Evolutionary conservation across 1,140 invertebrate species (phyloP).

Genomic region (Trichonephila clavipes): DNA sequence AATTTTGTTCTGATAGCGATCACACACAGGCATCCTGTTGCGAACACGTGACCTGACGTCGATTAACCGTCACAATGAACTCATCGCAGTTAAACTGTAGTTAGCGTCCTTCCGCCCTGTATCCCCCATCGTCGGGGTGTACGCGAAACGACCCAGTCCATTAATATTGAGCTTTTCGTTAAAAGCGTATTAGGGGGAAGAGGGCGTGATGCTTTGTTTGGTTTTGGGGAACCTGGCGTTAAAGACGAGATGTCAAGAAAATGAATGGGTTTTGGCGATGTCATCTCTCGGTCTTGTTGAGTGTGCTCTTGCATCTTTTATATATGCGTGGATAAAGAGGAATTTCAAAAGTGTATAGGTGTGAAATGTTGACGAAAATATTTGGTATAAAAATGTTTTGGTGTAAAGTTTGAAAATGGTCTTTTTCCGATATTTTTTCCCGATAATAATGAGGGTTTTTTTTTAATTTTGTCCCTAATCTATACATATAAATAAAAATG

Average conservation of each 20-base stretch:
- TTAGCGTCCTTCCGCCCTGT: neutral
- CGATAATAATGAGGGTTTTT: too few species aligned
- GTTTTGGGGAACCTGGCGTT: neutral
- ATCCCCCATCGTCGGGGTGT: neutral
- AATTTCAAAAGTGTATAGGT: too few species aligned
- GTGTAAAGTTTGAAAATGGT: too few species aligned
- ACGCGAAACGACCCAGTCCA: neutral
- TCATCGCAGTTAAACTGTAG: constrained; percentile 37
- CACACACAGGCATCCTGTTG: neutral
- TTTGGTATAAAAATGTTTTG: too few species aligned
- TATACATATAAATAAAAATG: too few species aligned
- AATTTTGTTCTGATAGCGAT: constrained; percentile 30
- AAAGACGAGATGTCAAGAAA: neutral
- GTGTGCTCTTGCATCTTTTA: neutral
- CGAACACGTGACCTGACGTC: constrained; percentile 21
- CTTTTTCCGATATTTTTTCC: too few species aligned
- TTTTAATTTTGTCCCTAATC: too few species aligned
- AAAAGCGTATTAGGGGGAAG: constrained; percentile 6
- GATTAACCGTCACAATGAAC: constrained; percentile 45
- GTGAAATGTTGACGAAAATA: too few species aligned
- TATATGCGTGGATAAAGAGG: neutral
- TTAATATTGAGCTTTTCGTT: constrained; percentile 32
- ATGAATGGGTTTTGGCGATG: neutral
- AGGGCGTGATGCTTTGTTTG: neutral
- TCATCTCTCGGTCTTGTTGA: neutral